Base-by-base conservation (phyloP, 2,797 vertebrate genomes). In the Microchirus variegatus region DNA sequence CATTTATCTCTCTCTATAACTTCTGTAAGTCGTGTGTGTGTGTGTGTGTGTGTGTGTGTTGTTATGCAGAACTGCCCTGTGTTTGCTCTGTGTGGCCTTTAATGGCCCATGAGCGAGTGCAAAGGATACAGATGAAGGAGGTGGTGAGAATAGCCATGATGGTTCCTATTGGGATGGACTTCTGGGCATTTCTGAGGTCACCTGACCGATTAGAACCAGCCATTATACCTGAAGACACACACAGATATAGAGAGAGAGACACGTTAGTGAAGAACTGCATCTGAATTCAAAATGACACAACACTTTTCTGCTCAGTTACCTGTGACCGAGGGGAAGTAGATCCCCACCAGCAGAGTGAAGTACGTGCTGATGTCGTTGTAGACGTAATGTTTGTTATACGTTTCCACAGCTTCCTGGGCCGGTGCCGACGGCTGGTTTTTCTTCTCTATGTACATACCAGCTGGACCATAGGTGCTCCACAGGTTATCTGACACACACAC, bases 281-380 rank as follows among this genome's bases (percentile, higher is more conserved):
- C 31, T 31, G 31, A 31, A 31, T 31, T 31, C 31, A 31, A 22
- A 31, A 1, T 31, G 6, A 31, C 31, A 31, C 31, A 1, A 31
- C 31, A 31, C 5, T 31, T 31, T 31, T 22, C 22, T 3, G 22
- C 22, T 22, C 22, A 22, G 22, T n/a, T 86, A 98, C 97, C 97
- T 62, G 97, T 99, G 68, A 99, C 97, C 0, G 97, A 98, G 3
- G 97, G 97, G 75, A 99, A 98, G 89, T 96, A 99, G 80, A 99
- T 98, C 69, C 97, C 97, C 43, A 99, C 95, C 67, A 99, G 90
- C 83, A 98, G 80, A 31, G 97, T 99, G 87, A 99, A 98, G 80
- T 88, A 95, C 19, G 97, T 96, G 78, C 90, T 73, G 52, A 98
- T 96, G 79, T 99, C 96, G 4, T 92, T 95, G 63, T 93, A 89